Conservation (phyloP, 1,140 invertebrate genomes). For the Scaptomyza hsui region DNA sequence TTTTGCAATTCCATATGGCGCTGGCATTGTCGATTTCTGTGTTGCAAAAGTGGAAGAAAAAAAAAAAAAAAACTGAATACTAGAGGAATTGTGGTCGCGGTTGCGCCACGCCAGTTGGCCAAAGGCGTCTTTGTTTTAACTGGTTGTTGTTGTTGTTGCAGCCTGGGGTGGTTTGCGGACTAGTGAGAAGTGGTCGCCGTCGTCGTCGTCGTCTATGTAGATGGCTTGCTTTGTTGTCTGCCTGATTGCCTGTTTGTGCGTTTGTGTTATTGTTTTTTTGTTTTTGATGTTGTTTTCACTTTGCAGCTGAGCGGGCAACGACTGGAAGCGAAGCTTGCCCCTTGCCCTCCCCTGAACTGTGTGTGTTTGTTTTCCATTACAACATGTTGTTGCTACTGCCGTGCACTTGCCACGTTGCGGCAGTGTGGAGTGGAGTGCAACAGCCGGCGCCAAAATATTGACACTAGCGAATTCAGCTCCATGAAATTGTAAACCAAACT, state of each 20-base stretch:
- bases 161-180: constrained; percentile 12
- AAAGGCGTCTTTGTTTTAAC: constrained; percentile 19
- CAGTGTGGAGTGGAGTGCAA: constrained; percentile 13
- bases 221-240: constrained; percentile 45
- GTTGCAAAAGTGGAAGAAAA: neutral
- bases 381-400: constrained; percentile 37
- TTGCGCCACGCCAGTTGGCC: constrained; percentile 24
- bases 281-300: constrained; percentile 23
- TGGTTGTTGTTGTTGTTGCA: neutral
- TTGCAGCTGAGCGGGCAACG: neutral
- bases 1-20: constrained; percentile 19
- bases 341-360: constrained; percentile 7
- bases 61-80: constrained; percentile 4
- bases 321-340: constrained; percentile 4
- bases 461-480: constrained; percentile 27
- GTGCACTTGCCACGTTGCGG: constrained; percentile 23
- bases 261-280: constrained; percentile 15
- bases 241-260: constrained; percentile 43
- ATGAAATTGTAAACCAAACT: constrained; percentile 9
- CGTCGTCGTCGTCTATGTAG: constrained; percentile 19
- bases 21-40: constrained; percentile 24
- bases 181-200: constrained; percentile 23
- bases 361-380: constrained; percentile 56
- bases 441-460: constrained; percentile 53
- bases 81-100: constrained; percentile 20